Base-by-base conservation (phyloP, 2,797 vertebrate genomes). In the Enteromius anoplus region DNA sequence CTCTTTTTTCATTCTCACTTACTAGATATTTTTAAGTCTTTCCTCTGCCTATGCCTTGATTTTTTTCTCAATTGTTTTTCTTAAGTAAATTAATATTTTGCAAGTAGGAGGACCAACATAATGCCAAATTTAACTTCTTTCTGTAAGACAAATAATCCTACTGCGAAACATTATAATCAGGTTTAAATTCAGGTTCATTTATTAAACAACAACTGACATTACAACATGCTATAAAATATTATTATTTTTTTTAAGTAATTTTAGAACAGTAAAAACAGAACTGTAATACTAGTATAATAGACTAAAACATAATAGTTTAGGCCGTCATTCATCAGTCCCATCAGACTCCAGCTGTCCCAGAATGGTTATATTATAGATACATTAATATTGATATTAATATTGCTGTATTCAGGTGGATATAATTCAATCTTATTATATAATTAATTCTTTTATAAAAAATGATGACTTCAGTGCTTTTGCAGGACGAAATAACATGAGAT, bases 1-100 rank as follows among this genome's bases (percentile, higher is more conserved):
- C 26, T 58, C n/a, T 64, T 42, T 40, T 78, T 69, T 47, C 45
- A 37, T 62, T 71, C 66, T 85, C 14, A 66, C 73, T 88, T 72
- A 84, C 87, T 82, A 47, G 40, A 21, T 42, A 75, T 45, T 42
- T 15, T 21, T 49, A 29, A 62, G 40, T 49, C 15, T 17, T 64
- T 23, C 47, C 53, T 17, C 51, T 68, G 34, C 21, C 55, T 42
- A 12, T 34, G 29, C 34, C 68, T 51, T 58, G 19, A 70, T 17
- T 70, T 53, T 68, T 45, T 29, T 4, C 2, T 60, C 40, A 42
- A 10, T 45, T 42, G 9, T 58, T 15, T 34, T 12, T 5, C 32
- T 34, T 51, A 19, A 51, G 70, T 21, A 72, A 55, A 8, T n/a
- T 8, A 1, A 75, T 37, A 55, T 75, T 55, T 68, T 37, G 21